Conservation (phyloP, 2,888 invertebrate genomes). For the Phalangium opilio region DNA sequence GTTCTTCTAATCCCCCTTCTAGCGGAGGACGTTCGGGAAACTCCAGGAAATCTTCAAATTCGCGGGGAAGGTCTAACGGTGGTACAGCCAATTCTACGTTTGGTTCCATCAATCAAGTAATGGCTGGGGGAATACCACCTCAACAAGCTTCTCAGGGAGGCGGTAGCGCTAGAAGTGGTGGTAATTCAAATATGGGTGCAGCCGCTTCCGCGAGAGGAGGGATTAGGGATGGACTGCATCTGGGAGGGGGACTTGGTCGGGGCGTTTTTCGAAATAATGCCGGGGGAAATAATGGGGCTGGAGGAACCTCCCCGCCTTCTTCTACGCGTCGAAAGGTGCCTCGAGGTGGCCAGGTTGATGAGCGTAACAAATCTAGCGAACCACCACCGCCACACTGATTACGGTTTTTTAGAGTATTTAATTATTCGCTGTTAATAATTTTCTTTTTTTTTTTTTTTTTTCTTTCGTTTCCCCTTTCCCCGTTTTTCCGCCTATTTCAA, state of each 20-base stretch:
- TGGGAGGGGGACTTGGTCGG: constrained; percentile 9
- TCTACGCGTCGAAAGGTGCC: constrained; percentile 16
- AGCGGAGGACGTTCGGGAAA: too few species aligned
- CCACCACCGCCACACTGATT: constrained; percentile 19
- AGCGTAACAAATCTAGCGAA: constrained; percentile 18
- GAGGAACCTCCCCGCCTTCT: constrained; percentile 15
- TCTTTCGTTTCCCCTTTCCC: too few species aligned
- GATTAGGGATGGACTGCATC: constrained; percentile 5
- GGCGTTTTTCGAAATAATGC: constrained; percentile 4
- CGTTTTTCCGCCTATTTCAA: too few species aligned
- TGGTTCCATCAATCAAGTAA: too few species aligned
- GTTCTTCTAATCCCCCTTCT: too few species aligned
- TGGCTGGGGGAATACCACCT: too few species aligned
- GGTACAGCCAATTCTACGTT: too few species aligned
- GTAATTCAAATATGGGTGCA: not conserved
- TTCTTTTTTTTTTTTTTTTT: too few species aligned
- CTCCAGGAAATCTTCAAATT: too few species aligned
- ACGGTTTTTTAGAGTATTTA: not conserved
- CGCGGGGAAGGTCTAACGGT: too few species aligned
- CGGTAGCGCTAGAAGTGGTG: not conserved
- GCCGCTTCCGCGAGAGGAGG: not conserved
- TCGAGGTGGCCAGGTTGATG: constrained; percentile 14
- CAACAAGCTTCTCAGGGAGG: not conserved
- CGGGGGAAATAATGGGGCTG: constrained; percentile 4
- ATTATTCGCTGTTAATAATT: too few species aligned